Percentiles rank a stretch among this genome's conserved stretches.
Evolutionary conservation across 2,888 invertebrate genomes (phyloP).

Genomic region (Leptodirus hochenwartii): DNA sequence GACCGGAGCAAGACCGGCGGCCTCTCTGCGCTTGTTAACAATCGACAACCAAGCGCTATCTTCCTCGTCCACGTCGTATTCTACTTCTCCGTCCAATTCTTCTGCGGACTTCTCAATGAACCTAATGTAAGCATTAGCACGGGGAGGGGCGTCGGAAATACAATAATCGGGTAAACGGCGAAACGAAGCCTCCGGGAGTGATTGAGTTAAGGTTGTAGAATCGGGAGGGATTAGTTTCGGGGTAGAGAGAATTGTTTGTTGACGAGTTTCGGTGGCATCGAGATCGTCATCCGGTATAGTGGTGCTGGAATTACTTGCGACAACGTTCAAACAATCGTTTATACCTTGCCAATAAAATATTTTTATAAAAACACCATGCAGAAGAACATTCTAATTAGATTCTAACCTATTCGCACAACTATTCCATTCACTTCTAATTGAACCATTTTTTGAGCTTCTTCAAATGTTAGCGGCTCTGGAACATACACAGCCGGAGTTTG

Average conservation of each 20-base stretch:
- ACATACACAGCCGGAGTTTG: constrained; percentile 28
- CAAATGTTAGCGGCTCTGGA: constrained; percentile 59
- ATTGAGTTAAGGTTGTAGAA: too few relatives aligned
- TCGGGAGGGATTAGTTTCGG: constrained; percentile 29
- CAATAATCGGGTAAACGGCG: constrained; percentile 58
- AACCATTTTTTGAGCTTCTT: constrained; percentile 69
- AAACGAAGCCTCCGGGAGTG: constrained; percentile 52
- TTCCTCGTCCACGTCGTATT: constrained; percentile 97
- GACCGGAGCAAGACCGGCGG: constrained; percentile 54
- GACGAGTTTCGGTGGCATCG: too few relatives aligned
- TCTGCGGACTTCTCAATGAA: constrained; percentile 91
- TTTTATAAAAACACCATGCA: constrained; percentile 1
- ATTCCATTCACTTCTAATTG: constrained; percentile 70
- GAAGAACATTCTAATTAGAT: neutral
- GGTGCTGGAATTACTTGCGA: too few relatives aligned
- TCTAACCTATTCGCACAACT: constrained; percentile 25
- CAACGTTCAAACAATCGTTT: too few relatives aligned
- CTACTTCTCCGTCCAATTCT: constrained; percentile 77
- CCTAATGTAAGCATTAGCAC: constrained; percentile 78
- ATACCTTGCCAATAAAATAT: neutral
- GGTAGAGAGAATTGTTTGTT: too few relatives aligned
- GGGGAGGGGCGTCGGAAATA: constrained; percentile 63
- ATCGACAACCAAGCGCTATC: constrained; percentile 87
- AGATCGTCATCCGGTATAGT: too few relatives aligned
- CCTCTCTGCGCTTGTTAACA: constrained; percentile 67